Base-by-base conservation (phyloP, 2,113 vertebrate species). In the Sinosuthora webbiana region DNA sequence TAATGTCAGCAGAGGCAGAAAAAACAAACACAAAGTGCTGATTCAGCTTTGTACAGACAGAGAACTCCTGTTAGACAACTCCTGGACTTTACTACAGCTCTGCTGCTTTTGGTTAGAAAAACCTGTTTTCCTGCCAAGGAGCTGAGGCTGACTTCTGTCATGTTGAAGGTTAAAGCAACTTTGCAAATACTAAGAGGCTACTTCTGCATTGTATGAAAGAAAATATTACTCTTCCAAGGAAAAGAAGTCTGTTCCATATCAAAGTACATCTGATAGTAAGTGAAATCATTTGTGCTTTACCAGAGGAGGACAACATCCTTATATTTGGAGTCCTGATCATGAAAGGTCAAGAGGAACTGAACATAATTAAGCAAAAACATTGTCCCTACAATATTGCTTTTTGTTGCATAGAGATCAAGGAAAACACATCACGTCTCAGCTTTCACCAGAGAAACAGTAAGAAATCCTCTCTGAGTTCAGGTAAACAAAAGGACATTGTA, bases 401-500 rank as follows among this genome's bases (percentile, higher is more conserved):
- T 71, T 82, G 62, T 76, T 33, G 27, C 53, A 64, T 31, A n/a
- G 57, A 71, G 41, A 64, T 68, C 35, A 73, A 41, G 23, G 14
- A 78, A 91, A 95, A 57, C 57, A 83, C 39, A 53, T 60, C 39
- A 21, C 13, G 25, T 83, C 83, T 84, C 41, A 73, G 53, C 65
- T 91, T 84, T 82, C 60, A 27, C 13, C 18, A 31, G 3, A 5
- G 20, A 55, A 85, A 33, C 23, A 39, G 37, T 50, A 71, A 94
- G 76, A 93, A 89, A 79, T 73, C 81, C 69, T 49, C 35, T 74
- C 44, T 37, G 44, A 95, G 74, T 44, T 93, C 56, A 77, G 71
- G 44, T 79, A 94, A 92, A 95, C 89, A 94, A 82, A 89, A 93
- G 62, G 47, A 10, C 65, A 53, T 91, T 87, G 91, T 94, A 84